phyloP scores from a whole-genome alignment of 2,888 invertebrate genomes.

The Lissocephala sabroskyi region DNA sequence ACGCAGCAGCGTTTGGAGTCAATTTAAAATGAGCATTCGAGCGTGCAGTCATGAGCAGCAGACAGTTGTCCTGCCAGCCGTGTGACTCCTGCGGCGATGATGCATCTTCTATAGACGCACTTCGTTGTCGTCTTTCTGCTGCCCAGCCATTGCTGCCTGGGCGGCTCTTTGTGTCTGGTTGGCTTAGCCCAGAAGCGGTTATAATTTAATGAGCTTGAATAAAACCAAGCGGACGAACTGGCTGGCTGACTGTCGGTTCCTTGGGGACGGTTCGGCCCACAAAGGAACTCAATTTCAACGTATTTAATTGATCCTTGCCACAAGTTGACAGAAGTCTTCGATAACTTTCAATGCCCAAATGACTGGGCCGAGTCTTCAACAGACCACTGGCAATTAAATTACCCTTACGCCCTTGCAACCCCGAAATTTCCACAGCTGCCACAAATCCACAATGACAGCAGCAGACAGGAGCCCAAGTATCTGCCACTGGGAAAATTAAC shows the following conservation, averaged over 20 bases:
- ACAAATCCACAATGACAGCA: too few relatives aligned
- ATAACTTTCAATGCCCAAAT: constrained; percentile 3
- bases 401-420: neutral
- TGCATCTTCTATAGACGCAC: neutral
- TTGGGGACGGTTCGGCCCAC: neutral
- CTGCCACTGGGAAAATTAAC: too few relatives aligned
- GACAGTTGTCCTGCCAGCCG: constrained; percentile 9
- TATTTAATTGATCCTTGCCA: constrained; percentile 40
- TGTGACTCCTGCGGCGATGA: constrained; percentile 10
- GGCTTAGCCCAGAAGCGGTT: too few relatives aligned
- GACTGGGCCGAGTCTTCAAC: too few relatives aligned
- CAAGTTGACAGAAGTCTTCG: constrained; percentile 22
- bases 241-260: neutral
- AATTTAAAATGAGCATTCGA: constrained; percentile 64
- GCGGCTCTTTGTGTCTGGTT: neutral
- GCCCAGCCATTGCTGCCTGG: constrained; percentile 18
- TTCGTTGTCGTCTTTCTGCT: constrained; percentile 40
- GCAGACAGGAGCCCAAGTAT: neutral
- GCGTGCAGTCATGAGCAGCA: constrained; percentile 62
- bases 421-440: neutral
- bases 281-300: constrained; percentile 29
- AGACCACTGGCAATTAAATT: neutral
- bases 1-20: constrained; percentile 65
- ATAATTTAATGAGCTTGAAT: constrained; percentile 55
- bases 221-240: constrained; percentile 9